A percentile compares a stretch with the other conserved stretches of the same genome.
Conservation (phyloP, 2,888 invertebrate species). For the Peribatodes rhomboidaria region DNA sequence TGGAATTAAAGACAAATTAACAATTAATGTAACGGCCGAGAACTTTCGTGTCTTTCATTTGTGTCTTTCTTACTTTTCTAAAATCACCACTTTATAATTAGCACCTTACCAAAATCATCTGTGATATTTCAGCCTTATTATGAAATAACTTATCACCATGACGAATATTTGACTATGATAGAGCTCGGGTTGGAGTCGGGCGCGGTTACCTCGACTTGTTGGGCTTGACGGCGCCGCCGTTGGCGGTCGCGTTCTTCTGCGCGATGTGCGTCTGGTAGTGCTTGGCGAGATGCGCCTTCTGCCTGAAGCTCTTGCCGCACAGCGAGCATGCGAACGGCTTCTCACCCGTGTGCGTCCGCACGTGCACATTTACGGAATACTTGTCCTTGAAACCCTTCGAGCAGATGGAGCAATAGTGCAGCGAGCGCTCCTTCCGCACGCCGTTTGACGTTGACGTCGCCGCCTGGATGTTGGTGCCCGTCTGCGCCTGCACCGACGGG, state of each 20-base stretch:
- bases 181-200: conserved; percentile 48
- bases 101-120: conserved; percentile 85
- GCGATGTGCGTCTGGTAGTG: conserved; percentile 97
- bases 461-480: conserved; percentile 75
- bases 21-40: conserved; percentile 74
- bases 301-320: conserved; percentile 97
- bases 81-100: conserved; percentile 76
- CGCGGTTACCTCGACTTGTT: conserved; percentile 82
- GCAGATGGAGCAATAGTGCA: conserved; percentile 97
- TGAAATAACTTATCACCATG: conserved; percentile 75
- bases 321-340: conserved; percentile 98
- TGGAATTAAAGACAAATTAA: conserved; percentile 84
- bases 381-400: conserved; percentile 98
- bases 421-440: conserved; percentile 93
- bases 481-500: conserved; percentile 70
- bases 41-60: conserved; percentile 68
- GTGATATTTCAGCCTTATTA: conserved; percentile 84
- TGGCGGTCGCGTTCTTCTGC: conserved; percentile 91
- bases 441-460: conserved; percentile 89
- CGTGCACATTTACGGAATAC: conserved; percentile 99
- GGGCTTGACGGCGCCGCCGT: conserved; percentile 87
- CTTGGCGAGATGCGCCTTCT: conserved; percentile 96
- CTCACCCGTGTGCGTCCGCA: conserved; percentile 98
- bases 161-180: conserved; percentile 79
- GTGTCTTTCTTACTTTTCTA: conserved; percentile 72